Percentiles rank a stretch among this genome's conserved stretches.
Evolutionary conservation across 2,113 vertebrate species (phyloP).

Genomic region (Meriones unguiculatus): DNA sequence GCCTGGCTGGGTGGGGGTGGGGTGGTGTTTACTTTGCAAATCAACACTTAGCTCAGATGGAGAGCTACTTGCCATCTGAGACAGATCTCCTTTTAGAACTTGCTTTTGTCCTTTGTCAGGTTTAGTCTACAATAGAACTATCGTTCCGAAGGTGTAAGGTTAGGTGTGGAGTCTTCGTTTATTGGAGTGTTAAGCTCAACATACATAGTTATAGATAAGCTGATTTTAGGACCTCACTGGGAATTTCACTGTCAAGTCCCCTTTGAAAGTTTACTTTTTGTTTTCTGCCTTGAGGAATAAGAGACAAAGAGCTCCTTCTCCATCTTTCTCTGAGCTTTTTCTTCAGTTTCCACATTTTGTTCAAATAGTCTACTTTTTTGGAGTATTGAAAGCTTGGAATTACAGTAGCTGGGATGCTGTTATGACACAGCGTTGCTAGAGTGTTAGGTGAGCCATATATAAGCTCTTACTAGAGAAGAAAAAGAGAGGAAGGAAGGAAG

Average conservation of each 20-base stretch:
- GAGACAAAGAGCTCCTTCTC: neutral
- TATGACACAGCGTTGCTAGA: neutral
- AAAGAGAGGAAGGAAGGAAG: neutral
- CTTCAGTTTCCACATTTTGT: neutral
- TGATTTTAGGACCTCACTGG: neutral
- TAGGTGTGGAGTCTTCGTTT: neutral
- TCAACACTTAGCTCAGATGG: neutral
- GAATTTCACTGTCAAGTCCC: neutral
- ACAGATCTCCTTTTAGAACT: neutral
- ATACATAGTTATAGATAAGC: too few relatives aligned
- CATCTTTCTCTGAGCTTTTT: neutral
- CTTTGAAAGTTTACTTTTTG: neutral
- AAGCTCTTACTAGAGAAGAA: neutral
- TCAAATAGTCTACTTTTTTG: neutral
- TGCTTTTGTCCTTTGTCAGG: neutral
- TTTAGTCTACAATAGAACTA: neutral
- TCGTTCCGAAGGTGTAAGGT: neutral
- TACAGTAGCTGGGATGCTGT: too few relatives aligned
- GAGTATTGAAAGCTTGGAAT: neutral
- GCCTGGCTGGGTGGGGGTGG: too few relatives aligned
- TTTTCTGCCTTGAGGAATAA: neutral
- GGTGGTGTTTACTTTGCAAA: neutral
- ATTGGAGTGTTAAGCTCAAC: neutral
- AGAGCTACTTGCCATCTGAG: neutral
- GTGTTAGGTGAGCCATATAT: neutral